Evolutionary conservation across 2,113 vertebrate genomes (phyloP), one percentile per base, ranked within the genome.

Genomic region (Camarhynchus parvulus): DNA sequence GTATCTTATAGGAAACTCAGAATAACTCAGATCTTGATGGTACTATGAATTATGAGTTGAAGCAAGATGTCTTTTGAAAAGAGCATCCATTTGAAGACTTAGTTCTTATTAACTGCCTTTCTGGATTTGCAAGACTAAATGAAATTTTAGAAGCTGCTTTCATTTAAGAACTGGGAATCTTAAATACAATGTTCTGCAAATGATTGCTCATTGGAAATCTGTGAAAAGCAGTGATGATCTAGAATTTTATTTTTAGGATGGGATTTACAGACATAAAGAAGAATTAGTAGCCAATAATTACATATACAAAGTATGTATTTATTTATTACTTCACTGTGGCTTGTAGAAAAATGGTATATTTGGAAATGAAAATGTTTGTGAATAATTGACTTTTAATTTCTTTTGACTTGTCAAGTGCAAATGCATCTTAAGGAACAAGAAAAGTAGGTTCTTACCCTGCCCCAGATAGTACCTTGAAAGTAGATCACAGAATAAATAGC

Each of bases 401-500:
- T 30, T 93, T 74, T 64, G 39, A 46, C 10, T 55, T 74, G 22
- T 74, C 24, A 72, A 72, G 3, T 42, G 10, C 17, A 76, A 74
- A 58, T 30, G 22, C 13, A 28, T 3, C 56, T 89, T 25, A 41
- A 67, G 47, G n/a, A 83, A 87, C 15, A 17, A 50, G 52, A 83
- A 63, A 80, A 59, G 13, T 8, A 72, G 19, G 13, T 53, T 41
- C 96, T 96, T 96, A 98, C 96, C 96, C 90, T 78, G 90, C 87
- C 90, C 97, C 97, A 97, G 78, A 77, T 13, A 15, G 95, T 97
- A 33, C 92, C 91, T 73, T 94, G 94, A 41, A 96, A 95, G 66
- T 95, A 96, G 91, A 98, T 77, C 72, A 96, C 96, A 55, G 91
- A 89, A 90, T 92, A 47, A 55, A 94, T 77, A 59, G 96, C 89